Conservation (phyloP, 2,113 vertebrate species). For the Pelusios castaneus region DNA sequence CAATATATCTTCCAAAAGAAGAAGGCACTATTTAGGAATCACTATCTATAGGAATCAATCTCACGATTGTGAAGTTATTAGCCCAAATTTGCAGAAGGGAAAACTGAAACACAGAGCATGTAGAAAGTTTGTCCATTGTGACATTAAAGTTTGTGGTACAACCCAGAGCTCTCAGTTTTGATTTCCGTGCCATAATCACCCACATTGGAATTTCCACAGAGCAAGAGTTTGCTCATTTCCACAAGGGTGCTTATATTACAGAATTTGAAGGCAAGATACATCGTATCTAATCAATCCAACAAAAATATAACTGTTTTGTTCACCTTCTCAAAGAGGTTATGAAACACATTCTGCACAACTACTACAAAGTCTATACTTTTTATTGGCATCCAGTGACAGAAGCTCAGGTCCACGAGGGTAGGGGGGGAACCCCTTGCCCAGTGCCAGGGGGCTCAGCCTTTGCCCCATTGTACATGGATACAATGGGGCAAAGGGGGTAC, state of each 20-base stretch:
- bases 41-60: neutral
- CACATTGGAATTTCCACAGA: neutral
- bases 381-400: neutral
- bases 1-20: neutral
- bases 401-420: too few species aligned
- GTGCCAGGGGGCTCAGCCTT: too few species aligned
- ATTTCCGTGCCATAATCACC: neutral
- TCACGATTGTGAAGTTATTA: neutral
- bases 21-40: neutral
- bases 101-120: neutral
- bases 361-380: neutral
- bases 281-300: neutral
- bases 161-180: neutral
- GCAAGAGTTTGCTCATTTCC: too few species aligned
- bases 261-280: neutral
- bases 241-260: neutral
- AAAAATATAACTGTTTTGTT: neutral
- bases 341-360: neutral
- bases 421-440: too few species aligned
- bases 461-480: too few species aligned
- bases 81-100: neutral
- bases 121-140: neutral
- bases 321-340: neutral
- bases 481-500: too few species aligned
- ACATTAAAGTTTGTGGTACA: neutral